Evolutionary conservation across 2,888 invertebrate species (phyloP), one percentile per base, ranked within the genome.

Genomic region (Lacanobia oleracea): DNA sequence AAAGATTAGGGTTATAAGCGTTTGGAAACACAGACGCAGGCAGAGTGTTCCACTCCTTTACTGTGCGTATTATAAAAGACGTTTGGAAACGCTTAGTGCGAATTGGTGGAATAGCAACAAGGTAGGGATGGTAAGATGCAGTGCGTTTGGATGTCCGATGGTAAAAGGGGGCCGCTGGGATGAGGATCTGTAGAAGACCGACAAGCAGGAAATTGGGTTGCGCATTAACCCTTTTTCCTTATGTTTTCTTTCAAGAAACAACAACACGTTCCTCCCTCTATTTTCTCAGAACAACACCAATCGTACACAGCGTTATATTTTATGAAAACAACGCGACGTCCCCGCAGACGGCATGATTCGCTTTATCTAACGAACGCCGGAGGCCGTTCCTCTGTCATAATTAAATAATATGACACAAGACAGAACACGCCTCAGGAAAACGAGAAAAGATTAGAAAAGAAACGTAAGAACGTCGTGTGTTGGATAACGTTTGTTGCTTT

Each of bases 381-480:
- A 72, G 85, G 89, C 86, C 74, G 79, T 82, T 75, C 37, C 64
- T 73, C 69, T 68, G 67, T 71, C 84, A 82, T 89, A 89, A 89
- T 89, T 88, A 89, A 88, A 89, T 89, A 88, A 86, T 88, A 86
- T 87, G 83, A 86, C 88, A 88, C 83, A 86, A 86, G 81, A 76
- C 82, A 76, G 79, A 77, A 77, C 76, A 82, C 70, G 78, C 79
- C 75, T 62, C 56, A 61, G 79, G 82, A 80, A 64, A 78, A 65
- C 51, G 62, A 40, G 48, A 21, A 73, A 73, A 82, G 75, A 80
- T 82, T 79, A 82, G 68, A 60, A 74, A 78, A 63, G 65, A 40
- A 76, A 64, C 33, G 53, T 56, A 21, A 68, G 51, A 61, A 27
- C 18, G 18, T 66, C 72, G 21, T 66, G 27, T 64, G 51, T 16